Percentiles rank a stretch among this genome's conserved stretches.
phyloP scores from a whole-genome alignment of 2,113 vertebrate genomes.

The Enhydra lutris region DNA sequence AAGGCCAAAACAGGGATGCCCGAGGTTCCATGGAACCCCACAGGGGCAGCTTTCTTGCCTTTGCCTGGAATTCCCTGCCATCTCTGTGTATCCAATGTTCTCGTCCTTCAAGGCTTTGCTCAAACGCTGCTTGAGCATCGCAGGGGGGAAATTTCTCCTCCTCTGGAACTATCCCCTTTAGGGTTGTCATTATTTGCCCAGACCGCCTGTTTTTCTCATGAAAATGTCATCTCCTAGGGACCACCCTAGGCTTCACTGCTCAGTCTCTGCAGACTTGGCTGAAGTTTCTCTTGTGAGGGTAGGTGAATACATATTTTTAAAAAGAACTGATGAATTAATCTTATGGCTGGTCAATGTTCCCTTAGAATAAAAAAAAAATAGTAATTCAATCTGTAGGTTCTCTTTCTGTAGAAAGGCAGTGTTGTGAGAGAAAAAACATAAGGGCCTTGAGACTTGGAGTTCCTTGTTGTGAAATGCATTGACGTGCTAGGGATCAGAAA shows the following conservation, averaged over 20 bases:
- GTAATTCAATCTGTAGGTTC: neutral
- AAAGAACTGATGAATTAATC: neutral
- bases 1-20: fast-evolving
- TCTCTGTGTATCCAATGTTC: neutral
- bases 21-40: neutral
- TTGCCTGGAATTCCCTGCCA: neutral
- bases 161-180: neutral
- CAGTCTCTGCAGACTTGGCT: neutral
- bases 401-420: neutral
- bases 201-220: neutral
- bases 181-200: neutral
- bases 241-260: neutral
- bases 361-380: neutral
- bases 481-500: neutral
- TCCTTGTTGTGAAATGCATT: neutral
- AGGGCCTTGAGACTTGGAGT: neutral
- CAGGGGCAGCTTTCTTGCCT: neutral
- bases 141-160: neutral
- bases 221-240: neutral
- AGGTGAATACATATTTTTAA: neutral
- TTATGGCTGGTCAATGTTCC: neutral
- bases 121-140: neutral
- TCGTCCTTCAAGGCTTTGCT: neutral
- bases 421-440: neutral
- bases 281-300: neutral